A percentile compares a stretch with the other conserved stretches of the same genome.
Evolutionary conservation across 1,140 invertebrate genomes (phyloP).

Genomic region (Drosophila pallidifrons): DNA sequence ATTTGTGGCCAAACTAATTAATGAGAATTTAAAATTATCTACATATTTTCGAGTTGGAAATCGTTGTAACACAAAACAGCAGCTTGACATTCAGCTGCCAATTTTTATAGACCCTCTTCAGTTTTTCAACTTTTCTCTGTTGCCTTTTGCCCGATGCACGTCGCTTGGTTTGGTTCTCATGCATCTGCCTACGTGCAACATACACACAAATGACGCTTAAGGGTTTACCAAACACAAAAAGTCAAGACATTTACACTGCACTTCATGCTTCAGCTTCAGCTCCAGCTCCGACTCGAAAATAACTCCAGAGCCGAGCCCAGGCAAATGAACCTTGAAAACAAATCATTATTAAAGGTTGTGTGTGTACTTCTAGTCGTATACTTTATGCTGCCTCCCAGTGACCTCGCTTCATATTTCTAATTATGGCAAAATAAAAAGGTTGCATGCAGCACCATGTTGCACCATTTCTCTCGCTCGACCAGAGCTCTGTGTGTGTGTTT

Average conservation of each 20-base stretch:
- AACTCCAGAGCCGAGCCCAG: conserved; percentile 13
- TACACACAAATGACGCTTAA: conserved; percentile 55
- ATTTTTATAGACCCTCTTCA: background rate
- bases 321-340: conserved; percentile 78
- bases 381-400: conserved; percentile 2
- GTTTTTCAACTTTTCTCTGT: background rate
- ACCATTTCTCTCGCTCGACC: conserved; percentile 3
- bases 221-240: conserved; percentile 81
- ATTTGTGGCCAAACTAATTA: no score
- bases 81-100: conserved; percentile 17
- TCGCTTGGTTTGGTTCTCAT: background rate
- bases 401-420: conserved; percentile 69
- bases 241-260: conserved; percentile 83
- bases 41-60: no score
- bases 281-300: background rate
- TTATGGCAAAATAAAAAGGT: conserved; percentile 69
- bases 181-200: conserved; percentile 52
- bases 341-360: conserved; percentile 74
- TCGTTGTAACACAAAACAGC: conserved; percentile 28
- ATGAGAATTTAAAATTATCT: no score
- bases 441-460: conserved; percentile 58
- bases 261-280: conserved; percentile 49
- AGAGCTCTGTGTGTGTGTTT: background rate
- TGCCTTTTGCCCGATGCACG: background rate
- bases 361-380: background rate